Base-by-base conservation (phyloP, 2,113 vertebrate genomes). In the Seriola aureovittata region DNA sequence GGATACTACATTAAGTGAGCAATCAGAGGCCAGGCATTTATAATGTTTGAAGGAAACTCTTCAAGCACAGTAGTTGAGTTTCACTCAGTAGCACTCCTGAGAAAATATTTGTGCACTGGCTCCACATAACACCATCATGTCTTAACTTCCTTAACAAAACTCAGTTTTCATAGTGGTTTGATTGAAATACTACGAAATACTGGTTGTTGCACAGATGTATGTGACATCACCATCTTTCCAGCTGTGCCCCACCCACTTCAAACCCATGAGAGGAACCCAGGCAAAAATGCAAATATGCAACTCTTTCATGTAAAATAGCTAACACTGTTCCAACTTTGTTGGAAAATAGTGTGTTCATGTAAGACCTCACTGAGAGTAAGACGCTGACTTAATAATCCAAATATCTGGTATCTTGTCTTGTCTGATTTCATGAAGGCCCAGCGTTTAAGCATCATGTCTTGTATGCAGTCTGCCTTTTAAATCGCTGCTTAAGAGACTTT, bases 401-500 rank as follows among this genome's bases (percentile, higher is more conserved):
- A 64, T 29, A 36, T 80, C 8, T 14, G 67, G 17, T 52, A 19
- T 82, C 11, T 80, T n/a, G 63, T 67, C n/a, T 48, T 52, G 17
- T 71, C 48, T 62, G 14, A 54, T 48, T 48, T 38, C 25, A 60
- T 44, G 36, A 52, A 67, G 60, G 8, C 25, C 40, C 46, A 64
- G 36, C 2, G 1, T 70, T 75, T 57, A 38, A 67, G 23, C 32
- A 5, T 50, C 23, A 14, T 62, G 13, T 50, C 67, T 32, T 67
- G 4, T 36, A 23, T 62, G 34, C 4, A 60, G 17, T 65, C 44
- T 58, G 8, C 8, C 1, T n/a, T 81, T 81, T 57, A 79, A 69
- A 78, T 58, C 23, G 38, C 64, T 78, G 62, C 42, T 65, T 78
- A 79, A 57, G 36, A 80, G 58, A 80, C 76, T 79, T 85, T 81